Evolutionary conservation across 1,140 invertebrate species (phyloP).

Genomic region (Penaeus chinensis): DNA sequence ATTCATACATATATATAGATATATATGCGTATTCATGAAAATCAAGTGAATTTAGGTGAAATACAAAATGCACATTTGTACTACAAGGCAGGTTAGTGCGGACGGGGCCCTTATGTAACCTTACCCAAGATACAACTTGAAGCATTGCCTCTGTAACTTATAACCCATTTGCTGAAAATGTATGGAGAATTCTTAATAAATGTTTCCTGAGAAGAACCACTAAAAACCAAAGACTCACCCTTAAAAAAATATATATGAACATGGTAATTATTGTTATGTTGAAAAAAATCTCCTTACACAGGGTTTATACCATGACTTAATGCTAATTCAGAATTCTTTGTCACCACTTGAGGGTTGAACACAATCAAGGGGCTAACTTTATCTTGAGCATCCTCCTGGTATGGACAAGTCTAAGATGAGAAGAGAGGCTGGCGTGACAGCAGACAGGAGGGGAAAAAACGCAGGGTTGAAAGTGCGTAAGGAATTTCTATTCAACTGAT

Average conservation of each 20-base stretch:
- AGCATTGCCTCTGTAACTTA: conserved; percentile 45
- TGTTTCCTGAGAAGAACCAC: conserved; percentile 59
- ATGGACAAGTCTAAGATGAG: not conserved
- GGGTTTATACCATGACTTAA: conserved; percentile 30
- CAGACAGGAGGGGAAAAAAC: no score
- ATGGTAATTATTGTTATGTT: conserved; percentile 44
- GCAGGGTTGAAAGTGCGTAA: no score
- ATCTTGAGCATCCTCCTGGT: no score
- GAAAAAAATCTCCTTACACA: conserved; percentile 38
- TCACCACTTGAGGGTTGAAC: conserved; percentile 36
- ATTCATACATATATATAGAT: conserved; percentile 44
- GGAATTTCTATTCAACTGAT: conserved; percentile 10
- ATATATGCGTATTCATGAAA: conserved; percentile 61
- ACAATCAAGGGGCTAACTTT: no score
- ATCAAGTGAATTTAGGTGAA: conserved; percentile 60
- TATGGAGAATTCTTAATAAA: conserved; percentile 39
- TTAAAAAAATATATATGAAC: conserved; percentile 55
- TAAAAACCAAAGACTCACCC: conserved; percentile 44
- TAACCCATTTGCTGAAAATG: conserved; percentile 52
- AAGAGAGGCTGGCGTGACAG: no score
- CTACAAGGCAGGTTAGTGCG: conserved; percentile 61
- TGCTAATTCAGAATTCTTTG: conserved; percentile 52
- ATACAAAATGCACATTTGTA: conserved; percentile 62
- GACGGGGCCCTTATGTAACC: conserved; percentile 55
- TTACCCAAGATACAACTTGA: conserved; percentile 42